These are phyloP conservation scores for Antedon bifida DNA, from an alignment of 35 echinoderm and acorn worm genomes.

Conservation along the genomic window DNA sequence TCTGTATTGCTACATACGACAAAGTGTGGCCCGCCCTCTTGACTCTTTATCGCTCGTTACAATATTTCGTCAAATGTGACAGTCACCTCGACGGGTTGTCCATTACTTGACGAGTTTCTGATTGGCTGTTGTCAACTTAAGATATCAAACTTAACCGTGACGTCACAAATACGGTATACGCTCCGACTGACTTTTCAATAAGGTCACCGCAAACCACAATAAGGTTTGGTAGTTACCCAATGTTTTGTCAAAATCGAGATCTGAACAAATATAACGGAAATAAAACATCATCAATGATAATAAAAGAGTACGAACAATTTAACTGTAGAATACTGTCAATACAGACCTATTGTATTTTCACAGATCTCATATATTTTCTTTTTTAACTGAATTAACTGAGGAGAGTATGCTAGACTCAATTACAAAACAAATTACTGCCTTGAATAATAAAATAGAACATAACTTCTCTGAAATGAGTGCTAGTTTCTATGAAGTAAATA, in stretches of 20 bases:
- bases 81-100: background rate
- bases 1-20: background rate
- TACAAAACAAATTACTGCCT: background rate
- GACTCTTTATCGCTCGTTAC: background rate
- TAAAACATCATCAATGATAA: no score
- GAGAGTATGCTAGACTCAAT: background rate
- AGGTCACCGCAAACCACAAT: background rate
- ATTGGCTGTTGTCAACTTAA: background rate
- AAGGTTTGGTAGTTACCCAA: no score
- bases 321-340: no score
- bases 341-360: no score
- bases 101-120: background rate
- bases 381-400: background rate
- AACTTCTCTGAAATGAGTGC: background rate
- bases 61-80: constrained; percentile 1
- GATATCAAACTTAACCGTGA: background rate
- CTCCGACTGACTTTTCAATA: background rate
- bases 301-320: no score
- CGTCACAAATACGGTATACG: background rate
- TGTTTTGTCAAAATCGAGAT: no score
- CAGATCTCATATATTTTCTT: no score
- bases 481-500: background rate
- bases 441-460: background rate
- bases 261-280: no score
- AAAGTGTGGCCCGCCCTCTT: constrained; percentile 1